Percentiles rank a stretch among this genome's conserved stretches.
Conservation (phyloP, 2,797 vertebrate species). For the Gambelia wislizenii region DNA sequence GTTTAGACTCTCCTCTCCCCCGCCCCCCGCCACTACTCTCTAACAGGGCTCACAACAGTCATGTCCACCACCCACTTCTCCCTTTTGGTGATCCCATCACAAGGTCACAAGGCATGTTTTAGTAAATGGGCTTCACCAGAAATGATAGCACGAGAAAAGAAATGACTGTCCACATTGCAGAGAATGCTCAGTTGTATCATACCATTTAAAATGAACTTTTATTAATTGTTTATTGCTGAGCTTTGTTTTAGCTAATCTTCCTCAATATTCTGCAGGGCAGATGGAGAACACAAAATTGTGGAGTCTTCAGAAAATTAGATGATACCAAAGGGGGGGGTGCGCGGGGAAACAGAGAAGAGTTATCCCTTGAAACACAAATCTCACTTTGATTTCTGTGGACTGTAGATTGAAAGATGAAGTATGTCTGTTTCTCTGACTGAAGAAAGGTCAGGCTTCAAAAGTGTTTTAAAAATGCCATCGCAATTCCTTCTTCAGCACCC, state of each 20-base stretch:
- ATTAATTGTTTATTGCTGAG: not conserved
- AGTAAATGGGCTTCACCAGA: not conserved
- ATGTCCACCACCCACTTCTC: too few relatives aligned
- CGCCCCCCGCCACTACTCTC: too few relatives aligned
- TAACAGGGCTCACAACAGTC: too few relatives aligned
- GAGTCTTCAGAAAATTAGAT: conserved; percentile 15
- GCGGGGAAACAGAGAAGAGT: not conserved
- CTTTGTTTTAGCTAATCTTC: not conserved
- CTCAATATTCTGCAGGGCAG: not conserved
- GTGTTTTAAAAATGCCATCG: conserved; percentile 53
- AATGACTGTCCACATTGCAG: not conserved
- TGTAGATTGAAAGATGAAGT: conserved; percentile 41
- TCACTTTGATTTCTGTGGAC: not conserved
- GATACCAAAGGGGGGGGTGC: conserved; percentile 16
- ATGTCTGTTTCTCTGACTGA: conserved; percentile 34
- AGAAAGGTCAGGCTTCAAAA: conserved; percentile 28
- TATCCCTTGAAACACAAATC: rapidly evolving
- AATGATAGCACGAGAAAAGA: not conserved
- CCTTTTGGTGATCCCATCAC: not conserved
- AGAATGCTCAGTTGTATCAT: not conserved
- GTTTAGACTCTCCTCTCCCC: too few relatives aligned
- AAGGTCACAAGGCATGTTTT: not conserved
- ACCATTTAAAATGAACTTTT: not conserved
- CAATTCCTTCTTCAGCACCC: conserved; percentile 13
- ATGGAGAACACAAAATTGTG: conserved; percentile 37